Evolutionary conservation across 37 sponge, comb jelly and placozoan genomes (phyloP).

Genomic region (Ianthella basta): DNA sequence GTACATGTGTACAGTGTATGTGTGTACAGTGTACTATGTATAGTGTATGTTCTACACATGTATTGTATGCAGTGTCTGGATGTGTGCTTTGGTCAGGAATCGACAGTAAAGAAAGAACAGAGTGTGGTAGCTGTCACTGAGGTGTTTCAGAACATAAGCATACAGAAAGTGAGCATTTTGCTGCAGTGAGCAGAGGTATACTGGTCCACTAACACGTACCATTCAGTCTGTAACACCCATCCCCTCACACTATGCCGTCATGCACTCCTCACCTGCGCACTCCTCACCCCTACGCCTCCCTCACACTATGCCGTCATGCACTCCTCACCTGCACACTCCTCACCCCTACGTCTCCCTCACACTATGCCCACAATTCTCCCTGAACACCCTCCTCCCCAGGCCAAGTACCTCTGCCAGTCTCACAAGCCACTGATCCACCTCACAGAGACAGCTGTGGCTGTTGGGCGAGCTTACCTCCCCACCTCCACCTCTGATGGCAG

Average conservation of each 20-base stretch:
- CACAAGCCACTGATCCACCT: slow-evolving; percentile 61
- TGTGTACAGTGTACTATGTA: too few species aligned
- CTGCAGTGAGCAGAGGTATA: not conserved
- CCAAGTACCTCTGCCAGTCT: slow-evolving; percentile 45
- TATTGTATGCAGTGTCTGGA: slow-evolving; percentile 18
- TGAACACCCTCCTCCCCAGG: slow-evolving; percentile 44
- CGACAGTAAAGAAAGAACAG: not conserved
- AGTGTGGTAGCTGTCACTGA: not conserved
- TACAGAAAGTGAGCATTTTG: not conserved
- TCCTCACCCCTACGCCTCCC: too few species aligned
- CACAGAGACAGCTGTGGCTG: slow-evolving; percentile 33
- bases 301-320: too few species aligned
- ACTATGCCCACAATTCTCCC: too few species aligned
- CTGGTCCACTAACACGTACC: not conserved
- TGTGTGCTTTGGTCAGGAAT: slow-evolving; percentile 11
- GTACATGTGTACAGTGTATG: too few species aligned
- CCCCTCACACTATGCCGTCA: too few species aligned
- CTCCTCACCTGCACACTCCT: too few species aligned
- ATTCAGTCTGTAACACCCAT: not conserved
- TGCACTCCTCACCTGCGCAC: too few species aligned
- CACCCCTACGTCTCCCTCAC: too few species aligned
- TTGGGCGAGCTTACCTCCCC: slow-evolving; percentile 61
- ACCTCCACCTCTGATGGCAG: not conserved
- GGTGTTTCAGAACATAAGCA: slow-evolving; percentile 31
- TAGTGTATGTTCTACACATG: too few species aligned